phyloP scores from a whole-genome alignment of 2,797 vertebrate species.

The Morelia viridis region DNA sequence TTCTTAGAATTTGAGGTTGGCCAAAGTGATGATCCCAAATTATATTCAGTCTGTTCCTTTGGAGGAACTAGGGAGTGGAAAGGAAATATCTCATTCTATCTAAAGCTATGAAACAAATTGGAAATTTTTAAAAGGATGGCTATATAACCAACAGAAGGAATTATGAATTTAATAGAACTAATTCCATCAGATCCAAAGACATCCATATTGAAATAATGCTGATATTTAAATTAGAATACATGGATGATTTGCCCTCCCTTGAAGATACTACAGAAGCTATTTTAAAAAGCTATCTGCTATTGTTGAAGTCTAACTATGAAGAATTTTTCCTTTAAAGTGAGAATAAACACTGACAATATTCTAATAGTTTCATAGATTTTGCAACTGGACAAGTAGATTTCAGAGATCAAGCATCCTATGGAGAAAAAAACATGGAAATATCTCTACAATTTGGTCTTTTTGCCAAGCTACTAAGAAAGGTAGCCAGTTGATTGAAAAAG shows the following conservation, averaged over 20 bases:
- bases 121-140: no score
- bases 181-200: no score
- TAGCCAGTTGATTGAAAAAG: not conserved
- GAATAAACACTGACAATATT: not conserved
- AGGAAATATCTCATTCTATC: no score
- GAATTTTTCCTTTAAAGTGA: not conserved
- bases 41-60: no score
- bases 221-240: not conserved
- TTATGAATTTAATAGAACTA: no score
- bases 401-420: not conserved
- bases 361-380: not conserved
- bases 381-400: not conserved
- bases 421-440: not conserved
- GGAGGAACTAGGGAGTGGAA: no score
- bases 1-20: no score
- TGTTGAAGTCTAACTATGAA: not conserved
- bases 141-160: no score
- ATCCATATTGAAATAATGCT: not conserved
- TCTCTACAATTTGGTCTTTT: not conserved
- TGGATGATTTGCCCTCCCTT: not conserved
- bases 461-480: not conserved
- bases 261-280: not conserved
- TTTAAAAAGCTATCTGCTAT: not conserved
- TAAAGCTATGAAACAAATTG: no score
- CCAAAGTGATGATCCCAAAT: no score